Base-by-base conservation (phyloP, 2,797 vertebrate species). In the Champsocephalus gunnari region DNA sequence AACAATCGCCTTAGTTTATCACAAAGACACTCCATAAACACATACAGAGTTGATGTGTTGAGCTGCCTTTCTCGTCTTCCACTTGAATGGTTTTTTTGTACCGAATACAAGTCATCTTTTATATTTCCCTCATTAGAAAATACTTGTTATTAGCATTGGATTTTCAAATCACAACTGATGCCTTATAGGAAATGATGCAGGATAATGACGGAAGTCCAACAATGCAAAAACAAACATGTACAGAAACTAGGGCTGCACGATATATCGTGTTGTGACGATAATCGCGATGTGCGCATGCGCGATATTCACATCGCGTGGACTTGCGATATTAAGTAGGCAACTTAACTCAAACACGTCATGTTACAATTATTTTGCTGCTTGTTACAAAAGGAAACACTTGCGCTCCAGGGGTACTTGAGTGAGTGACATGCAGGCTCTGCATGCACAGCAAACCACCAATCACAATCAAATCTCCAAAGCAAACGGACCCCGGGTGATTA, bases 1-100 rank as follows among this genome's bases (percentile, higher is more conserved):
- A 69, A 80, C 68, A 48, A 56, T 54, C 0, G 2, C 28, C 32
- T 51, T 2, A 14, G 55, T 38, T 81, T 62, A 67, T 80, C 45
- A 32, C 43, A 12, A 24, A 11, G 12, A 70, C 54, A 74, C 66
- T 72, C 68, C 49, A 83, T 80, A 79, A 85, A 82, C 34, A 70
- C 65, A 83, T 80, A 77, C 84, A 81, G 21, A 70, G 65, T 65
- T 66, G 13, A 73, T 55, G 32, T 62, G 47, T 71, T 73, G 55
- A 75, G 70, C 66, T 17, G 57, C 66, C 60, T 56, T 62, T 11
- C 57, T 66, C 9, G 38, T 76, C 77, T 83, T 24, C 50, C 54
- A 41, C 28, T 66, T 64, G n/a, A 1, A 24, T 9, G 34, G 43
- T 57, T 11, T 65, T 71, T 34, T 38, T 71, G 21, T 12, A 24